phyloP scores from a whole-genome alignment of 2,888 invertebrate genomes.

The Dasysyrphus albostriatus region DNA sequence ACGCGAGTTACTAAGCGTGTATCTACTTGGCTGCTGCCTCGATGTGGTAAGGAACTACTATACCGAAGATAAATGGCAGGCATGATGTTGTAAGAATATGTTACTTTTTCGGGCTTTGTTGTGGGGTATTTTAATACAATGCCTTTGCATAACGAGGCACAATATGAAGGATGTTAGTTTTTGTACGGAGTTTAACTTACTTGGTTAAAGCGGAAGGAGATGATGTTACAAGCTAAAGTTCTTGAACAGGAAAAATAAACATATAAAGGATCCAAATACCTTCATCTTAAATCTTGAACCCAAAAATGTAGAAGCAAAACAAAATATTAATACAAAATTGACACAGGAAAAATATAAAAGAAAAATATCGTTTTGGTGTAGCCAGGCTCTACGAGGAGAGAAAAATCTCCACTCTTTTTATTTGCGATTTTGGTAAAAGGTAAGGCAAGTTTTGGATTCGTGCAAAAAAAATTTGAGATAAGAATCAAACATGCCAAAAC shows the following conservation, averaged over 20 bases:
- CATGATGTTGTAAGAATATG: constrained; percentile 53
- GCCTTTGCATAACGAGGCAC: constrained; percentile 7
- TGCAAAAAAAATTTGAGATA: no score
- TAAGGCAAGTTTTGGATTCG: no score
- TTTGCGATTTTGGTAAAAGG: no score
- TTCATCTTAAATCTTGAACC: no score
- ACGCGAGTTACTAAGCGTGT: constrained; percentile 18
- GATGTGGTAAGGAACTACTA: constrained; percentile 4
- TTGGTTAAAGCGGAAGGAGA: background rate
- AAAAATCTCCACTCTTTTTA: no score
- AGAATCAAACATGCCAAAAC: no score
- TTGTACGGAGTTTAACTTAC: background rate
- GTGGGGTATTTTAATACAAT: constrained; percentile 22
- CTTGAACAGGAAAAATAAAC: background rate
- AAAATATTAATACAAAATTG: no score
- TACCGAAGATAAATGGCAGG: constrained; percentile 45
- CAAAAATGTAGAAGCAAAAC: no score
- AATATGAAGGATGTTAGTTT: background rate
- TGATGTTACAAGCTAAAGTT: background rate
- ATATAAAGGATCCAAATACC: no score
- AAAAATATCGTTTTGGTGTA: no score
- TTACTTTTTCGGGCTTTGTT: constrained; percentile 25
- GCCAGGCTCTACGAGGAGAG: no score
- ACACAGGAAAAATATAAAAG: no score
- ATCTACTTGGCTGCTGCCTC: background rate